Conservation (phyloP, 2,797 vertebrate genomes). For the Molossus molossus region DNA sequence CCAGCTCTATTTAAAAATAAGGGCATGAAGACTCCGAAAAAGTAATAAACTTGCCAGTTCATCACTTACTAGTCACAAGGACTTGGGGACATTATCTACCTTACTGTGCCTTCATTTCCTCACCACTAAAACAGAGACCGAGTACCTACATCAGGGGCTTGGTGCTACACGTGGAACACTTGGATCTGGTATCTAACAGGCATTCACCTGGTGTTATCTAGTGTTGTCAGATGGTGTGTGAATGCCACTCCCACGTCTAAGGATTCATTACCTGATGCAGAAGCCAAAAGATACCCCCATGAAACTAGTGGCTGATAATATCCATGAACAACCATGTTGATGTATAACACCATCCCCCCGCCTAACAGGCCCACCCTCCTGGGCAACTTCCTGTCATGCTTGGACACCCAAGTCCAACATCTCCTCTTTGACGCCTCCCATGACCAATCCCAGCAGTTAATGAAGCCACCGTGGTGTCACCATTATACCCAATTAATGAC, state of each 20-base stretch:
- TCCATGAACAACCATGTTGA: background rate
- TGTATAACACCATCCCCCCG: background rate
- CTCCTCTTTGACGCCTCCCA: background rate
- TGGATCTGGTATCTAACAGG: too few relatives aligned
- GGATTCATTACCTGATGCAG: background rate
- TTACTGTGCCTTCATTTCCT: background rate
- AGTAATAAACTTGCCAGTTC: background rate
- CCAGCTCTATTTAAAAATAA: background rate
- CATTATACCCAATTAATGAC: background rate
- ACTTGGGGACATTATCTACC: background rate
- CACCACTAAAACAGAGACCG: background rate
- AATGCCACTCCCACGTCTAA: background rate
- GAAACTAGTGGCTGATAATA: background rate
- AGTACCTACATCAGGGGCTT: background rate
- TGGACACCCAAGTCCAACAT: background rate
- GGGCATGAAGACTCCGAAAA: background rate
- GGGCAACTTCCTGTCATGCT: background rate
- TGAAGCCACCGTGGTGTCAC: background rate
- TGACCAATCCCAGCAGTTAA: background rate
- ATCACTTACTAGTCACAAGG: background rate
- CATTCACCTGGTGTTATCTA: background rate
- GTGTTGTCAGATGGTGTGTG: background rate
- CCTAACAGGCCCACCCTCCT: background rate
- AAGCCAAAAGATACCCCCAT: background rate
- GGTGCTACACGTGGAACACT: background rate